Percentiles rank a stretch among this genome's conserved stretches.
These are phyloP conservation scores for Lophotis ruficrista DNA, from an alignment of 2,113 vertebrate genomes.

Conservation along the genomic window DNA sequence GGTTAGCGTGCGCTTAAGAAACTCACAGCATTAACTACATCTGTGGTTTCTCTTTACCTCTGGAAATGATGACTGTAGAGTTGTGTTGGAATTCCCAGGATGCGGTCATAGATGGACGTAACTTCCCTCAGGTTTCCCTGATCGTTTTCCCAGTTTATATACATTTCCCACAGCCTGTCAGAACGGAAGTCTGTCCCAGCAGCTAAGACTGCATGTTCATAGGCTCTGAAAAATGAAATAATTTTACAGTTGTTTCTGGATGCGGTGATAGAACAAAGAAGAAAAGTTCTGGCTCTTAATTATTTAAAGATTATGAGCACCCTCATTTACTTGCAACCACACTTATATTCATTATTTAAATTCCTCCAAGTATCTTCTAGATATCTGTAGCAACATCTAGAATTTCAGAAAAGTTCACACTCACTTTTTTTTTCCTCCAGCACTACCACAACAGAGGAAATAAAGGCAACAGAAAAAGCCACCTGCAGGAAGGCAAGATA, in stretches of 20 bases:
- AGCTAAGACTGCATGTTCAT: conserved; percentile 93
- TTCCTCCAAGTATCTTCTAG: neutral
- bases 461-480: neutral
- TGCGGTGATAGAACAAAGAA: neutral
- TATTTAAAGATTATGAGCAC: neutral
- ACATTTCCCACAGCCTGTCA: conserved; percentile 97
- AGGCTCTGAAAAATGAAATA: conserved; percentile 81
- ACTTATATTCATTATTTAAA: neutral
- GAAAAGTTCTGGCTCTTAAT: neutral
- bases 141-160: conserved; percentile 93
- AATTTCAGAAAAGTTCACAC: neutral
- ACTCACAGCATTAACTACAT: accelerated
- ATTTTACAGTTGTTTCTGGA: neutral
- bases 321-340: neutral
- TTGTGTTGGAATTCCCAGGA: conserved; percentile 95
- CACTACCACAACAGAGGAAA: neutral
- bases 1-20: neutral
- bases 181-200: conserved; percentile 98
- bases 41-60: conserved; percentile 76
- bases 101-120: conserved; percentile 91
- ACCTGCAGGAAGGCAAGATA: neutral
- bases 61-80: conserved; percentile 97
- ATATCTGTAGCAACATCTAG: neutral
- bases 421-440: neutral
- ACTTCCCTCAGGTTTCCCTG: conserved; percentile 89